Percentiles rank a stretch among this genome's conserved stretches.
Conservation (phyloP, 2,888 invertebrate species). For the Protodeltote pygarga region DNA sequence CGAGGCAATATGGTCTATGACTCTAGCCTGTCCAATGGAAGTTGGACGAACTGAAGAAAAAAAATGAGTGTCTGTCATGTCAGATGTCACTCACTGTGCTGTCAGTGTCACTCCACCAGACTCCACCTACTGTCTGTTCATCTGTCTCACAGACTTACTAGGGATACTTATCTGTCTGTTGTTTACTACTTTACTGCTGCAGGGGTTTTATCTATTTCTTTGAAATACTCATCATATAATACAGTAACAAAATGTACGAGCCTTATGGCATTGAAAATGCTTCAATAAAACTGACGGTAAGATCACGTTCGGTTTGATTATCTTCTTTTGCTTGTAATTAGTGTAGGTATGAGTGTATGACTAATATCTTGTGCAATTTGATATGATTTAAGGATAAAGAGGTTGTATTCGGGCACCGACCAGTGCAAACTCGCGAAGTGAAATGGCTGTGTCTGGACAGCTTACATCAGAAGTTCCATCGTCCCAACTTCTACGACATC, state of each 20-base stretch:
- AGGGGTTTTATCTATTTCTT: not conserved
- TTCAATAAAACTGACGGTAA: conserved; percentile 23
- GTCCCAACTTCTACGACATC: conserved; percentile 74
- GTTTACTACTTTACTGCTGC: too few relatives aligned
- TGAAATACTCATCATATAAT: not conserved
- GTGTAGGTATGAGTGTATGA: conserved; percentile 21
- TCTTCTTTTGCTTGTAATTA: too few relatives aligned
- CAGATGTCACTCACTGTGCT: too few relatives aligned
- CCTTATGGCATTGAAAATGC: conserved; percentile 12
- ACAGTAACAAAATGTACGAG: conserved; percentile 39
- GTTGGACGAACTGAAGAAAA: too few relatives aligned
- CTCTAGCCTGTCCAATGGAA: too few relatives aligned
- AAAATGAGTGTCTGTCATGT: too few relatives aligned
- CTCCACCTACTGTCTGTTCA: too few relatives aligned
- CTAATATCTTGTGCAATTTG: conserved; percentile 44
- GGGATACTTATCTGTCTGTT: too few relatives aligned
- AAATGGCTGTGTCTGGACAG: conserved; percentile 72
- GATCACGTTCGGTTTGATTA: too few relatives aligned
- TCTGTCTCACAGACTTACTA: too few relatives aligned
- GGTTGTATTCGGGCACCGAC: conserved; percentile 65
- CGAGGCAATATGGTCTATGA: too few relatives aligned
- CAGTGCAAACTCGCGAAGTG: conserved; percentile 67
- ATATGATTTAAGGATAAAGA: conserved; percentile 49
- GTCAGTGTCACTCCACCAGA: too few relatives aligned
- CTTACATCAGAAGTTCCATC: conserved; percentile 70